These are phyloP conservation scores for Aphrocallistes beatrix DNA, from an alignment of 37 sponge, comb jelly and placozoan species.

Conservation along the genomic window DNA sequence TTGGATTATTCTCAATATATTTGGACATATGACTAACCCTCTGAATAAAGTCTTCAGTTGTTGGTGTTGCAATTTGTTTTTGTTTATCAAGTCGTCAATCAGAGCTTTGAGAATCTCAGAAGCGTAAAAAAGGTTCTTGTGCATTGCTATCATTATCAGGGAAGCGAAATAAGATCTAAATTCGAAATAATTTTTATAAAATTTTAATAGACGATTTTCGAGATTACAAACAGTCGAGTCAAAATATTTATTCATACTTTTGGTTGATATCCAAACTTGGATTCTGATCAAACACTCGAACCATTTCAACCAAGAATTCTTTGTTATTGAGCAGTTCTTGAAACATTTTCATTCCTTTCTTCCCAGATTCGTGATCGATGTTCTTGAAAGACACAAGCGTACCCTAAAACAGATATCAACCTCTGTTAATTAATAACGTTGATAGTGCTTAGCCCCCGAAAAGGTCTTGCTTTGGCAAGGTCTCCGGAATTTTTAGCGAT, in stretches of 20 bases:
- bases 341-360: neutral
- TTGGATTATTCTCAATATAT: neutral
- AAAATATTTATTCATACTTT: no score
- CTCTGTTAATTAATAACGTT: no score
- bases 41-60: neutral
- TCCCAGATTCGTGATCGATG: no score
- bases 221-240: no score
- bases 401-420: no score
- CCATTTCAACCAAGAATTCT: neutral
- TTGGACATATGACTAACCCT: neutral
- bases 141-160: constrained; percentile 64
- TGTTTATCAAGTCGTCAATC: neutral
- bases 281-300: neutral
- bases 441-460: no score
- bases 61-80: neutral
- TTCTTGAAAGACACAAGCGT: no score
- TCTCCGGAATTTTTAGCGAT: no score
- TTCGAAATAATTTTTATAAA: no score
- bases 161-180: constrained; percentile 70
- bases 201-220: no score
- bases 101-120: constrained; percentile 43
- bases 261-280: neutral
- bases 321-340: constrained; percentile 15
- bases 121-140: constrained; percentile 61
- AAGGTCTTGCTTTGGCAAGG: no score